phyloP scores from a whole-genome alignment of 2,113 vertebrate genomes.

The Arizona elegans region DNA sequence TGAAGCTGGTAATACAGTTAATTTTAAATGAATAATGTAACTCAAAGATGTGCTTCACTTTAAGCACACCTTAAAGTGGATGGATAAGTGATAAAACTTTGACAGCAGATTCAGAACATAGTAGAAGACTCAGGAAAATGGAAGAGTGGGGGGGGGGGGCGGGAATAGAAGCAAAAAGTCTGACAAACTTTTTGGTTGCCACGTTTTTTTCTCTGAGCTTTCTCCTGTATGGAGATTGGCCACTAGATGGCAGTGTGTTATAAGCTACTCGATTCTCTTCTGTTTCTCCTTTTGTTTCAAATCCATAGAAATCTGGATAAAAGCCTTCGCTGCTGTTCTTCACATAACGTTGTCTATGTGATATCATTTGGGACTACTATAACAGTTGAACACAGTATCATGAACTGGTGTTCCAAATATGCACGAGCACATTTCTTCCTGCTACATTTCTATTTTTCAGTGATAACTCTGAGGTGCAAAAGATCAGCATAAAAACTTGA shows the following conservation, averaged over 20 bases:
- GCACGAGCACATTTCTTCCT: background rate
- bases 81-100: background rate
- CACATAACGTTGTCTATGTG: background rate
- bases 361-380: background rate
- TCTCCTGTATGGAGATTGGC: slow-evolving; percentile 8
- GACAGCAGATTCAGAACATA: background rate
- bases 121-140: background rate
- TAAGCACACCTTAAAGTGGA: background rate
- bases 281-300: fast-evolving
- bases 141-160: too few species aligned
- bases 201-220: background rate
- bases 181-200: slow-evolving; percentile 21
- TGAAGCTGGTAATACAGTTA: slow-evolving; percentile 49
- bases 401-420: background rate
- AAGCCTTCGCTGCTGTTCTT: background rate
- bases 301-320: background rate
- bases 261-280: slow-evolving; percentile 45
- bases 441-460: background rate
- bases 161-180: background rate
- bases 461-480: background rate
- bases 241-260: slow-evolving; percentile 74
- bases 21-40: slow-evolving; percentile 48
- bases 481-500: background rate
- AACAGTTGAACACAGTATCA: background rate
- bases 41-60: slow-evolving; percentile 28